These are phyloP conservation scores for Ailurus styani DNA, from an alignment of 2,113 vertebrate genomes.

Conservation along the genomic window DNA sequence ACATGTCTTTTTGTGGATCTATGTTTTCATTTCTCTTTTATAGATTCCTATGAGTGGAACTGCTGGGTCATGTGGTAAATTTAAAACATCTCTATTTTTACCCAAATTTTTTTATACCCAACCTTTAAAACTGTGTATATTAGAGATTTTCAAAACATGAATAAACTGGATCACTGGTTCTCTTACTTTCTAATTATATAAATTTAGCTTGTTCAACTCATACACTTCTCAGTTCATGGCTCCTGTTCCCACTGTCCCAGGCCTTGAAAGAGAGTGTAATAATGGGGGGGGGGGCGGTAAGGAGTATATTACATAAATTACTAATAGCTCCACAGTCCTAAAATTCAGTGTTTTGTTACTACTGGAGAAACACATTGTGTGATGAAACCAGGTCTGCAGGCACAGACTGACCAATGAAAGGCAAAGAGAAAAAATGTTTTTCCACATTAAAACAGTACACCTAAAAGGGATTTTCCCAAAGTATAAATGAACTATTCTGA, in stretches of 20 bases:
- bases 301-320: not conserved
- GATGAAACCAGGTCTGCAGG: not conserved
- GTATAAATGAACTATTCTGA: not conserved
- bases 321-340: not conserved
- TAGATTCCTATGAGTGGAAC: not conserved
- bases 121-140: constrained; percentile 18
- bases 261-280: not conserved
- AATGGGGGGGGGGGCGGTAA: not conserved
- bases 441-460: not conserved
- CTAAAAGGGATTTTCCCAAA: not conserved
- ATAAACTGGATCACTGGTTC: constrained; percentile 5
- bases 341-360: constrained; percentile 9
- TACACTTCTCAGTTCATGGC: not conserved
- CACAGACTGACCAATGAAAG: not conserved
- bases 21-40: constrained; percentile 29
- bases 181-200: constrained; percentile 21
- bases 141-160: constrained; percentile 26
- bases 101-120: not conserved
- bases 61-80: not conserved
- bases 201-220: not conserved
- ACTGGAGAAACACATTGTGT: not conserved
- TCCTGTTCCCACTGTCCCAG: not conserved
- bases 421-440: not conserved
- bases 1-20: not conserved
- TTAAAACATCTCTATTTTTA: constrained; percentile 28